Percentiles rank a stretch among this genome's conserved stretches.
Evolutionary conservation across 2,113 vertebrate genomes (phyloP).

Genomic region (Anolis sagrei): DNA sequence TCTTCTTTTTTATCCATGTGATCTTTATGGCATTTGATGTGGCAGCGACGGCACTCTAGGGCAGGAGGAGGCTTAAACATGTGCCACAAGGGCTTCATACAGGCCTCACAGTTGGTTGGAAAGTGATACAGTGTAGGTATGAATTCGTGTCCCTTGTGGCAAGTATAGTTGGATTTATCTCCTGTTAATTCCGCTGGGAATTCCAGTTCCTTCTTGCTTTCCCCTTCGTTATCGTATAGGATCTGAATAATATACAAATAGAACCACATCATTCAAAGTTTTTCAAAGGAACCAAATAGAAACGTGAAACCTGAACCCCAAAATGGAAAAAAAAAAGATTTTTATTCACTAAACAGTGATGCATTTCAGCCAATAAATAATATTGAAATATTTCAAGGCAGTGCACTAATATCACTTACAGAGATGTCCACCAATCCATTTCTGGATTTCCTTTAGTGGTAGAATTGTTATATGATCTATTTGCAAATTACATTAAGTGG

Average conservation of each 20-base stretch:
- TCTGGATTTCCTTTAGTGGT: too few relatives aligned
- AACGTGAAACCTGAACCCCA: too few relatives aligned
- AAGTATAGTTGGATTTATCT: constrained; percentile 97
- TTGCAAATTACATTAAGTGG: too few relatives aligned
- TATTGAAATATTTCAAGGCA: too few relatives aligned
- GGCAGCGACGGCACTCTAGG: constrained; percentile 96
- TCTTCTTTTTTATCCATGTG: constrained; percentile 99
- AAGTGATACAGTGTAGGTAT: constrained; percentile 99
- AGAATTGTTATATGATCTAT: too few relatives aligned
- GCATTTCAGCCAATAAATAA: too few relatives aligned
- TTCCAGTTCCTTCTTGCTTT: constrained; percentile 97
- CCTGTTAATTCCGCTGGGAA: constrained; percentile 88
- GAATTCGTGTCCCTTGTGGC: constrained; percentile 98
- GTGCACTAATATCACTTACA: too few relatives aligned
- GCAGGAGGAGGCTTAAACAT: constrained; percentile 99
- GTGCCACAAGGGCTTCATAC: constrained; percentile 98
- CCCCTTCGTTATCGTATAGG: constrained; percentile 97
- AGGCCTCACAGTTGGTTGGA: constrained; percentile 97
- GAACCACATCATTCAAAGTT: background rate
- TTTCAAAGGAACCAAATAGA: background rate
- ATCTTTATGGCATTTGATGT: constrained; percentile 99
- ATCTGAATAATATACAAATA: constrained; percentile 80
- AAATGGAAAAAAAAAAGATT: too few relatives aligned
- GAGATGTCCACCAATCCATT: too few relatives aligned
- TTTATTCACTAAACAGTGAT: too few relatives aligned